Evolutionary conservation across 2,888 invertebrate genomes (phyloP), one percentile per base, ranked within the genome.

Genomic region (Hedychridium roseum): DNA sequence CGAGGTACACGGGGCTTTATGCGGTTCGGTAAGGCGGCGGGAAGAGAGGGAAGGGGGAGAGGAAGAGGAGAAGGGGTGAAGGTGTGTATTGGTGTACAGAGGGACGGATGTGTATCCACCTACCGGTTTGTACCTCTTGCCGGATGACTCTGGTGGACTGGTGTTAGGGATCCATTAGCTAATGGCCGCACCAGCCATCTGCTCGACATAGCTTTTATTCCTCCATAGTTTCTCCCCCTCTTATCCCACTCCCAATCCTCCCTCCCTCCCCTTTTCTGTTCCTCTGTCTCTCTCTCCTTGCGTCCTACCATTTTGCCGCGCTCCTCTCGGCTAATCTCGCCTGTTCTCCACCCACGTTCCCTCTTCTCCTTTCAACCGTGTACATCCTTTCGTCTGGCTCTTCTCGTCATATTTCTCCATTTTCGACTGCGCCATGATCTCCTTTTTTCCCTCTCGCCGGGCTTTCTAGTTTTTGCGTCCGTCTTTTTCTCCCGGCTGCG

Each of bases 121-220:
- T 56, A 59, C 62, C 47, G 52, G 59, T 62, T 57, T 62, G 44
- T 52, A 52, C 61, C 51, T 62, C 43, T 53, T 59, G 48, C 58
- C 60, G 61, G 64, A 64, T 64, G 64, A 64, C 59, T 64, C 57
- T 59, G 45, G 60, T 54, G 61, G 49, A 54, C 60, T 60, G 64
- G 70, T 61, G 65, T 66, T 69, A 71, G 71, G 64, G 71, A 70
- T 73, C 74, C 75, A 75, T 75, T 76, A 76, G 75, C 75, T 76
- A 76, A 76, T 75, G 72, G 75, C 71, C 57, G 59, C 58, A 61
- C 68, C 65, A 66, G 69, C 72, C 74, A 75, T 74, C 74, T 74
- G 75, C 73, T 69, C 70, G 67, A 61, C 64, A 64, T 66, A 57
- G 63, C 68, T 71, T 70, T 71, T 71, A 71, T 62, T 60, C 57